A percentile compares a stretch with the other conserved stretches of the same genome.
Conservation (phyloP, 2,113 vertebrate genomes). For the Cyanocitta stelleri region DNA sequence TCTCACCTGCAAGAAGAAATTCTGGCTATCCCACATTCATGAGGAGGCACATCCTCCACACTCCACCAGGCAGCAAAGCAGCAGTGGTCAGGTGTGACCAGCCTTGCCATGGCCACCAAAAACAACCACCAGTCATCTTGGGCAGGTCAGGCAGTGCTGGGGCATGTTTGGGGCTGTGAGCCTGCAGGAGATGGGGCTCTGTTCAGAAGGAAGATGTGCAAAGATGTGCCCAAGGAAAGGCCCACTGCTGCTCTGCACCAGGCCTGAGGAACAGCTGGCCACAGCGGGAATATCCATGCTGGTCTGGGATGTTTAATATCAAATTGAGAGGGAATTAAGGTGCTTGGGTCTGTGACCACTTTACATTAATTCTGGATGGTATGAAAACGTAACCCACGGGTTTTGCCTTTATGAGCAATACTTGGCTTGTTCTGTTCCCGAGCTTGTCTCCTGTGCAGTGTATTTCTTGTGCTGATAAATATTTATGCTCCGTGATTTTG, state of each 20-base stretch:
- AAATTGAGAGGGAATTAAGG: neutral
- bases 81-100: neutral
- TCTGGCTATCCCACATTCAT: neutral
- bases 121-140: accelerated
- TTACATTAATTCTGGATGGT: neutral
- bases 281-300: accelerated
- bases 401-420: constrained; percentile 30
- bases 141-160: neutral
- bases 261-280: neutral
- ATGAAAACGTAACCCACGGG: neutral
- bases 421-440: neutral
- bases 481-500: constrained; percentile 52
- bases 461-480: constrained; percentile 60
- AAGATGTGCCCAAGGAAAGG: neutral
- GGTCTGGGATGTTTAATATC: neutral
- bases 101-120: neutral
- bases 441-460: constrained; percentile 34
- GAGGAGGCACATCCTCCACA: accelerated
- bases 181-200: neutral
- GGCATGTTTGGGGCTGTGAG: neutral
- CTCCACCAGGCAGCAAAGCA: neutral
- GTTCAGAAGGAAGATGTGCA: neutral
- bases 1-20: neutral
- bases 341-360: neutral
- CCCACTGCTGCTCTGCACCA: neutral